These are phyloP conservation scores for human (Homo sapiens) DNA, from an alignment of 2,113 vertebrate species.

Conservation along the genomic window DNA sequence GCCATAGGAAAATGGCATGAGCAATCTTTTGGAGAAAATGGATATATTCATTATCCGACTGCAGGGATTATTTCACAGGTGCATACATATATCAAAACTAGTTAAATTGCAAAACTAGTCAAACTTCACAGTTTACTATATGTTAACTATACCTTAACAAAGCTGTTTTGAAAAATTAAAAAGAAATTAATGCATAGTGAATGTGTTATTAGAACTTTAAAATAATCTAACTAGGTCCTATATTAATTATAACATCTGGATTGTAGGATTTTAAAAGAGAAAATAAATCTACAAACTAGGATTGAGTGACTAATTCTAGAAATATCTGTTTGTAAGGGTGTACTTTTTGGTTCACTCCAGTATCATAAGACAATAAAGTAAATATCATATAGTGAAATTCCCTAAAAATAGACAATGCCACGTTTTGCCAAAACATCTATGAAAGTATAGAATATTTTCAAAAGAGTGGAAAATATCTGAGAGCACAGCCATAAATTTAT, in stretches of 20 bases:
- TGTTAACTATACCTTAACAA: neutral
- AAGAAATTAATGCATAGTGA: neutral
- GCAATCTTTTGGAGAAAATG: neutral
- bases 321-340: neutral
- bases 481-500: neutral
- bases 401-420: slow-evolving; percentile 38
- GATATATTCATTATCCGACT: neutral
- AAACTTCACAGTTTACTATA: neutral
- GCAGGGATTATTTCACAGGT: neutral
- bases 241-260: neutral
- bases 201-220: neutral
- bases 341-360: neutral
- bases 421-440: slow-evolving; percentile 29
- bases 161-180: neutral
- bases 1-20: neutral
- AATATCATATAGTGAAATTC: neutral
- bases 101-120: neutral
- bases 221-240: neutral
- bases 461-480: neutral
- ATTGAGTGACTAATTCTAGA: slow-evolving; percentile 29
- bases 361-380: slow-evolving; percentile 34
- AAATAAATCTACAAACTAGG: slow-evolving; percentile 33
- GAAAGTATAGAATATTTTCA: slow-evolving; percentile 40
- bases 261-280: neutral
- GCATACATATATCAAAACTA: neutral